phyloP scores from a whole-genome alignment of 2,888 invertebrate genomes.

The Rhamphomyia laevipes region DNA sequence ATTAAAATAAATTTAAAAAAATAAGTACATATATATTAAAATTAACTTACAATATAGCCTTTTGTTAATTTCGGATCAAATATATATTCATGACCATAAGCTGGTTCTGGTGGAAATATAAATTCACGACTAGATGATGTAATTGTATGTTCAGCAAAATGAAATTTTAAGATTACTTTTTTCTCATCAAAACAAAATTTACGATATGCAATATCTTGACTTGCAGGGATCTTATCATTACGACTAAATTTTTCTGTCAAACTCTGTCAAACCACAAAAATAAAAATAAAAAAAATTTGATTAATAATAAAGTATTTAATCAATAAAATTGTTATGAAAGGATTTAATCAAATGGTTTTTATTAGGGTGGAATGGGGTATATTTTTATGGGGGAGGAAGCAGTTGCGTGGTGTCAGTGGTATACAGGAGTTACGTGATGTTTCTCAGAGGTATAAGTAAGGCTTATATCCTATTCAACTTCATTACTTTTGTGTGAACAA shows the following conservation, averaged over 20 bases:
- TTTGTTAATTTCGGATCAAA: constrained; percentile 52
- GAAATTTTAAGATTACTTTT: constrained; percentile 34
- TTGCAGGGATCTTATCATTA: constrained; percentile 43
- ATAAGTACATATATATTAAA: constrained; percentile 1
- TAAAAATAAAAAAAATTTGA: too few relatives aligned
- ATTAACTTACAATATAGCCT: constrained; percentile 48
- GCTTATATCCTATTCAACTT: too few relatives aligned
- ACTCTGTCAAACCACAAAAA: too few relatives aligned
- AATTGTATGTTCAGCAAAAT: constrained; percentile 30
- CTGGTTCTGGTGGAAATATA: constrained; percentile 55
- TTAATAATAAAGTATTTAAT: too few relatives aligned
- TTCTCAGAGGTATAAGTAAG: too few relatives aligned
- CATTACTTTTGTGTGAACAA: too few relatives aligned
- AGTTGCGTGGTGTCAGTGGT: too few relatives aligned
- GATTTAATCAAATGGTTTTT: too few relatives aligned
- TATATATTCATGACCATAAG: constrained; percentile 53
- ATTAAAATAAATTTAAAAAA: neutral
- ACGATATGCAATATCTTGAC: constrained; percentile 51
- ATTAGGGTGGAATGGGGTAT: too few relatives aligned
- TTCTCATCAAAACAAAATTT: constrained; percentile 50
- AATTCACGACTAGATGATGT: constrained; percentile 46
- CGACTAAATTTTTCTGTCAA: constrained; percentile 48
- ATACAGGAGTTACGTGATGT: too few relatives aligned
- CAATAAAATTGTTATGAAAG: too few relatives aligned
- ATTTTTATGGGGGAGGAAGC: too few relatives aligned